These are phyloP conservation scores for Forbesichthys agassizii DNA, from an alignment of 2,113 vertebrate species.

Conservation along the genomic window DNA sequence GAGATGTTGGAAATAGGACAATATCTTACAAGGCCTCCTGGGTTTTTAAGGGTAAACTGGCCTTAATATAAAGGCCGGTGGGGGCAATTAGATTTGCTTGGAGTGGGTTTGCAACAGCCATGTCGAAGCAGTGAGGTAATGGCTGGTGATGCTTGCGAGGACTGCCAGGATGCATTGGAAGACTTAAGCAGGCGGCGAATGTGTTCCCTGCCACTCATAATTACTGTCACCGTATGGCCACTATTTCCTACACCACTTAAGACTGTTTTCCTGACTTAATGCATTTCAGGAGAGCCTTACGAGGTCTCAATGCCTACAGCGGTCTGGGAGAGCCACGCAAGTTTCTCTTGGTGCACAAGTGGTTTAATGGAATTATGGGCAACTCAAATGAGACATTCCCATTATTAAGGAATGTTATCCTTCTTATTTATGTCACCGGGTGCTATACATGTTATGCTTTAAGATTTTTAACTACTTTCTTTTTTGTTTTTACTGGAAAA, in stretches of 20 bases:
- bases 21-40: background rate
- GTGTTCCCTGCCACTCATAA: conserved; percentile 64
- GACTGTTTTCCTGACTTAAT: conserved; percentile 52
- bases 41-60: conserved; percentile 1
- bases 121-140: conserved; percentile 44
- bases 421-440: too few species aligned
- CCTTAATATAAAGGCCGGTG: conserved; percentile 7
- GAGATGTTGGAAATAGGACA: background rate
- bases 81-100: conserved; percentile 17
- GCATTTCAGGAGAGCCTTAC: conserved; percentile 48
- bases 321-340: background rate
- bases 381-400: too few species aligned
- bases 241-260: conserved; percentile 44
- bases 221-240: conserved; percentile 43
- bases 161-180: conserved; percentile 41
- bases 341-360: too few species aligned
- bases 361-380: too few species aligned
- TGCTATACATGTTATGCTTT: too few species aligned
- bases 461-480: too few species aligned
- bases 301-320: conserved; percentile 23
- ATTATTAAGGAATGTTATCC: too few species aligned
- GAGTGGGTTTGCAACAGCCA: conserved; percentile 29
- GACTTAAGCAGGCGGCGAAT: conserved; percentile 42
- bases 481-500: too few species aligned
- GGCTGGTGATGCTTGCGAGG: conserved; percentile 14